Evolutionary conservation across 2,797 vertebrate species (phyloP).

Genomic region (Oryzias dopingdopingensis): DNA sequence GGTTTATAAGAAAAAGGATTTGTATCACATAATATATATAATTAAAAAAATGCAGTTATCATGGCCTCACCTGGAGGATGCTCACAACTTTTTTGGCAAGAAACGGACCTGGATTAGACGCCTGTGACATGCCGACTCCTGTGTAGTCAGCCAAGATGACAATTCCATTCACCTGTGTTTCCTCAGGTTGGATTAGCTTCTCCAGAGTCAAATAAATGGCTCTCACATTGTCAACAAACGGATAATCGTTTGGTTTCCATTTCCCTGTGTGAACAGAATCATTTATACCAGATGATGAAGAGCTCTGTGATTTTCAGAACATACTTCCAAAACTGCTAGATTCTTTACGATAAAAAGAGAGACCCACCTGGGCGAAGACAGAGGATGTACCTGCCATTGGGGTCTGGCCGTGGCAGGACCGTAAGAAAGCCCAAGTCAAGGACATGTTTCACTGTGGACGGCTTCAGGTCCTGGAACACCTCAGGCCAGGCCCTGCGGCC

Average conservation of each 20-base stretch:
- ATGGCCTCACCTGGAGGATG: slow-evolving; percentile 90
- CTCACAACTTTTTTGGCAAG: slow-evolving; percentile 98
- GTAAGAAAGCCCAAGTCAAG: slow-evolving; percentile 94
- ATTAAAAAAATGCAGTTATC: accelerated
- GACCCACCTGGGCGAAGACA: slow-evolving; percentile 89
- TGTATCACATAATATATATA: background rate
- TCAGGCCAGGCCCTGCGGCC: slow-evolving; percentile 94
- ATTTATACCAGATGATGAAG: too few species aligned
- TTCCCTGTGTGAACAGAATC: slow-evolving; percentile 81
- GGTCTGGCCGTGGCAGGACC: slow-evolving; percentile 87
- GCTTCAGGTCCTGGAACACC: slow-evolving; percentile 91
- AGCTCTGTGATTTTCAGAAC: too few species aligned
- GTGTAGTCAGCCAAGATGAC: slow-evolving; percentile 97
- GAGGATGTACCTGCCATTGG: slow-evolving; percentile 87
- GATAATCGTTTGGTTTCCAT: slow-evolving; percentile 93
- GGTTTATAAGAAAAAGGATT: background rate
- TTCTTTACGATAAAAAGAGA: background rate
- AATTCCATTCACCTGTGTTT: slow-evolving; percentile 97
- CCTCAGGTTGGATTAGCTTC: slow-evolving; percentile 97
- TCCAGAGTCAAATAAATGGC: slow-evolving; percentile 96
- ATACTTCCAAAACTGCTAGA: background rate
- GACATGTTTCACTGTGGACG: slow-evolving; percentile 89
- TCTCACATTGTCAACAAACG: slow-evolving; percentile 95
- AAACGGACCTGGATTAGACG: slow-evolving; percentile 96
- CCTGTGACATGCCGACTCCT: slow-evolving; percentile 95